Percentiles rank a stretch among this genome's conserved stretches.
phyloP scores from a whole-genome alignment of 2,888 invertebrate species.

The Zaprionus bogoriensis region DNA sequence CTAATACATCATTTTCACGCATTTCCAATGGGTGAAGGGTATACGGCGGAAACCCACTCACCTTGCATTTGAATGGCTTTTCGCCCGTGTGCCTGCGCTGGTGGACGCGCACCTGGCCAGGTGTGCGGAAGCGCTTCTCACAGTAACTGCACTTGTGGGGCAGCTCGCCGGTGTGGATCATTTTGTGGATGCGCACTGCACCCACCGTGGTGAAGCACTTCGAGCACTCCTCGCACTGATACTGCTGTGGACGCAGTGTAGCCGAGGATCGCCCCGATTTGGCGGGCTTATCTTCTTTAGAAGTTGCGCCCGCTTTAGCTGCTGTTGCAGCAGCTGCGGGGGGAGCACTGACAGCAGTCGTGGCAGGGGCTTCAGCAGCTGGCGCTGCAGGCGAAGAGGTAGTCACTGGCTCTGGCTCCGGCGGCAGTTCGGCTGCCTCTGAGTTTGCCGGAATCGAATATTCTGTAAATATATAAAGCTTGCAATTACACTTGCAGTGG shows the following conservation, averaged over 20 bases:
- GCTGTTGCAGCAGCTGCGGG: constrained; percentile 42
- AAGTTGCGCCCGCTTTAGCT: background rate
- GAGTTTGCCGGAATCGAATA: background rate
- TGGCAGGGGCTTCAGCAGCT: constrained; percentile 41
- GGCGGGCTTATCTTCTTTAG: background rate
- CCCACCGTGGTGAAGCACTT: constrained; percentile 77
- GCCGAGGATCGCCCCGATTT: background rate
- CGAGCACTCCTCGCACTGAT: constrained; percentile 64
- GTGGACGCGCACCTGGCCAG: constrained; percentile 80
- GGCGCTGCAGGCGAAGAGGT: background rate
- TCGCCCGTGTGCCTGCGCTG: constrained; percentile 81
- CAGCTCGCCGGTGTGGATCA: constrained; percentile 80
- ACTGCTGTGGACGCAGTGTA: background rate
- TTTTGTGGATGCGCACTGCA: constrained; percentile 74
- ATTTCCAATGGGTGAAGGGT: no score
- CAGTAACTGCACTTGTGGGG: constrained; percentile 79
- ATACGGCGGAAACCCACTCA: constrained; percentile 35
- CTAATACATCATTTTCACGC: no score
- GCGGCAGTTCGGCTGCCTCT: background rate
- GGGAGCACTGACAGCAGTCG: constrained; percentile 1
- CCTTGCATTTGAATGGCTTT: constrained; percentile 80
- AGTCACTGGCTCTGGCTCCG: background rate
- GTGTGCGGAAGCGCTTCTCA: constrained; percentile 80
- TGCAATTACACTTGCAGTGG: background rate
- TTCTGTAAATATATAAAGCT: background rate